Evolutionary conservation across 2,888 invertebrate genomes (phyloP).

Genomic region (Spilarctia lutea): DNA sequence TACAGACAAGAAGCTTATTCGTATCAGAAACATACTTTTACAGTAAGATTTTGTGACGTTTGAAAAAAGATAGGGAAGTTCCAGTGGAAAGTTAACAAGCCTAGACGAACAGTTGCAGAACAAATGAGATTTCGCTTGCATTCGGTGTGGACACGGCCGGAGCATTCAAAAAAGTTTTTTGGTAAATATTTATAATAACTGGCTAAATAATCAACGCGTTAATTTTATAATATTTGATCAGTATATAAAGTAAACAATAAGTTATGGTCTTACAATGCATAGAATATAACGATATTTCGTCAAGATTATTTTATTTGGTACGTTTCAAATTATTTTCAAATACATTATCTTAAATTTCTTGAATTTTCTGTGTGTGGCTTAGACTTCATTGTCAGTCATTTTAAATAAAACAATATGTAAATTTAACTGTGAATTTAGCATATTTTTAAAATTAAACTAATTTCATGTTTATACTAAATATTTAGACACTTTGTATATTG

Average conservation of each 20-base stretch:
- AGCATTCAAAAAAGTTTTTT: not conserved
- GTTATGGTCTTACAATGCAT: too few species aligned
- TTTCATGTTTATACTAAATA: too few species aligned
- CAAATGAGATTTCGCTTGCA: constrained; percentile 26
- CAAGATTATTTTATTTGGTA: not conserved
- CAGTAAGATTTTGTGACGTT: constrained; percentile 25
- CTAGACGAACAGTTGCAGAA: constrained; percentile 15
- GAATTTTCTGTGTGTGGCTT: too few species aligned
- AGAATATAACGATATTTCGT: too few species aligned
- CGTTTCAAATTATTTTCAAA: not conserved
- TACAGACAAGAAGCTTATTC: too few species aligned
- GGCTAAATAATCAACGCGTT: not conserved
- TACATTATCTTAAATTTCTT: not conserved
- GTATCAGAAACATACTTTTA: constrained; percentile 9
- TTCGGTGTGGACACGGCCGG: constrained; percentile 4
- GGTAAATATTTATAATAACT: not conserved
- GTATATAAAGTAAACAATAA: too few species aligned
- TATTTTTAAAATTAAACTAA: too few species aligned
- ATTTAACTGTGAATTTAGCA: too few species aligned
- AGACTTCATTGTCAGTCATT: too few species aligned
- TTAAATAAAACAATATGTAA: too few species aligned
- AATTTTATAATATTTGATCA: not conserved
- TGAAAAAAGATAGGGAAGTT: constrained; percentile 25
- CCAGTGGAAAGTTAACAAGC: constrained; percentile 21
- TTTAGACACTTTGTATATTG: too few species aligned